Evolutionary conservation across 2,888 invertebrate genomes (phyloP).

Genomic region (Clitarchus hookeri): DNA sequence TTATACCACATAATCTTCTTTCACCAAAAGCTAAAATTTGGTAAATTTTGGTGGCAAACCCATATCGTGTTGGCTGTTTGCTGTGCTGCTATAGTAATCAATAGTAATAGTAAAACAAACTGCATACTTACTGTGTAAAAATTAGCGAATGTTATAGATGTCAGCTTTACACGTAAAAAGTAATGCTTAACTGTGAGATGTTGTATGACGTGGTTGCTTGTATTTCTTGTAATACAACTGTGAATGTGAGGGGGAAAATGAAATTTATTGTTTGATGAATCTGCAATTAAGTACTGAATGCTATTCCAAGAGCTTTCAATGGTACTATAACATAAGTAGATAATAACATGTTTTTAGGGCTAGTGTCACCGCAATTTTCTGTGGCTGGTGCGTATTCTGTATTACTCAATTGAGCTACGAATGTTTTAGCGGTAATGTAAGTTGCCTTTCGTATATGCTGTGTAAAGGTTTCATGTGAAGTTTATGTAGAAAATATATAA

Average conservation of each 20-base stretch:
- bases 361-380: background rate
- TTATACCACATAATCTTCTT: background rate
- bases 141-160: background rate
- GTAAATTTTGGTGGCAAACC: background rate
- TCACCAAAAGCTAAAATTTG: background rate
- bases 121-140: background rate
- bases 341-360: background rate
- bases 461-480: background rate
- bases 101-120: background rate
- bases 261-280: background rate
- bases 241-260: background rate
- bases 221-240: background rate
- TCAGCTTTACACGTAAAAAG: background rate
- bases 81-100: background rate
- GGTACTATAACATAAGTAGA: background rate
- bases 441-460: background rate
- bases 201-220: background rate
- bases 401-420: background rate
- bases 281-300: background rate
- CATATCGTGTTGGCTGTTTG: background rate
- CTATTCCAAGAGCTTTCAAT: background rate
- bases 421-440: background rate
- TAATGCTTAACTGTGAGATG: background rate
- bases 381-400: background rate
- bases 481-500: background rate